phyloP scores from a whole-genome alignment of 2,797 vertebrate species.

The Hippocampus kuda region DNA sequence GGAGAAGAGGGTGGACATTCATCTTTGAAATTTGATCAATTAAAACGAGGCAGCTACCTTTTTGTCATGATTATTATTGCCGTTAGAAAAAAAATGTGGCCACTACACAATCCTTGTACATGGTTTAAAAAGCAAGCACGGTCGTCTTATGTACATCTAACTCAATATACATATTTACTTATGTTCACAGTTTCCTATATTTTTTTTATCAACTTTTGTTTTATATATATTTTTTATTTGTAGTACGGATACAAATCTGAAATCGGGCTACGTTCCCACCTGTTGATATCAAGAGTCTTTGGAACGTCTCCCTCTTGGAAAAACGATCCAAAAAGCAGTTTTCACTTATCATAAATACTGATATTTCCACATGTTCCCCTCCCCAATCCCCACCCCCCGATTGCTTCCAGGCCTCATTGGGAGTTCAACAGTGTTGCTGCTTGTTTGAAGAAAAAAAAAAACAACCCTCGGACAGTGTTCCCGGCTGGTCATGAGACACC shows the following conservation, averaged over 20 bases:
- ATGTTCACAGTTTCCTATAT: slow-evolving; percentile 80
- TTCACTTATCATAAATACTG: background rate
- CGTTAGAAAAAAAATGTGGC: background rate
- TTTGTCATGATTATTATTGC: slow-evolving; percentile 16
- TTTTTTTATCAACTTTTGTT: slow-evolving; percentile 58
- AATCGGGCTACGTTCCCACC: slow-evolving; percentile 25
- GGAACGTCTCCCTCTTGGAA: slow-evolving; percentile 25
- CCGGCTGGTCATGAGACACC: background rate
- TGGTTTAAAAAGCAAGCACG: slow-evolving; percentile 97
- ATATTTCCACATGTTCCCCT: slow-evolving; percentile 2
- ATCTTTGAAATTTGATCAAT: slow-evolving; percentile 23
- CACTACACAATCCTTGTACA: slow-evolving; percentile 54
- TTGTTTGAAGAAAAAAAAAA: background rate
- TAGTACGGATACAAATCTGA: slow-evolving; percentile 48
- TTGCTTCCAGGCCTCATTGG: background rate
- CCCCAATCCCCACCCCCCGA: background rate
- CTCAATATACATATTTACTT: slow-evolving; percentile 91
- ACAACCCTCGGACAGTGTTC: background rate
- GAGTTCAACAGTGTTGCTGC: background rate
- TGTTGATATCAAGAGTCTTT: slow-evolving; percentile 71
- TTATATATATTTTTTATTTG: slow-evolving; percentile 15
- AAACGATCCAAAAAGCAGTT: slow-evolving; percentile 44
- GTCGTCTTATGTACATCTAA: slow-evolving; percentile 78
- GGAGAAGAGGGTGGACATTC: slow-evolving; percentile 51
- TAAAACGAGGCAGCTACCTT: slow-evolving; percentile 7